phyloP scores from a whole-genome alignment of 2,888 invertebrate species.

The Xylocampa areola region DNA sequence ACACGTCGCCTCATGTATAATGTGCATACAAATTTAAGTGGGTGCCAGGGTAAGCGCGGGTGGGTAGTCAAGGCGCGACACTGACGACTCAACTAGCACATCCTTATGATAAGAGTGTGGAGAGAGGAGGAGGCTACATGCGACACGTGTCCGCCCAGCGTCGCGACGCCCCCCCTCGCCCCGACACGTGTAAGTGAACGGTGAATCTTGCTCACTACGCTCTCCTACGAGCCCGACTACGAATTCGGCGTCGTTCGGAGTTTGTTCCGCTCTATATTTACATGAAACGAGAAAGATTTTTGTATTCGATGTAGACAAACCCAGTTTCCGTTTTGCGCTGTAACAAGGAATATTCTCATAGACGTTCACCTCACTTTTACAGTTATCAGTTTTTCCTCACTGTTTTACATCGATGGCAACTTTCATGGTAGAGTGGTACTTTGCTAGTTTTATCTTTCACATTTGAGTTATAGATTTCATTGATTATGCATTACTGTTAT shows the following conservation, averaged over 20 bases:
- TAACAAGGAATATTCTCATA: slow-evolving; percentile 62
- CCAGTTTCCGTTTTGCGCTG: slow-evolving; percentile 65
- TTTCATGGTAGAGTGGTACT: slow-evolving; percentile 29
- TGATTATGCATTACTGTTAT: slow-evolving; percentile 27
- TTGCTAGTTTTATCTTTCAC: slow-evolving; percentile 17
- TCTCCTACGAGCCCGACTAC: slow-evolving; percentile 69
- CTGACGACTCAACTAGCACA: slow-evolving; percentile 72
- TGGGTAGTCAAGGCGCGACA: slow-evolving; percentile 62
- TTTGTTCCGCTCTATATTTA: slow-evolving; percentile 83
- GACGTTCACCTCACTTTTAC: slow-evolving; percentile 38
- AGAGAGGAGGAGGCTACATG: slow-evolving; percentile 71
- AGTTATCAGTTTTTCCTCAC: slow-evolving; percentile 41
- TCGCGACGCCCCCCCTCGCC: slow-evolving; percentile 68
- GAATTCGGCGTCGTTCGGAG: slow-evolving; percentile 78
- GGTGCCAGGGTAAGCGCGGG: slow-evolving; percentile 62
- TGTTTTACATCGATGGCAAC: slow-evolving; percentile 47
- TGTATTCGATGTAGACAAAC: slow-evolving; percentile 75
- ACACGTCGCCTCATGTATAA: slow-evolving; percentile 85
- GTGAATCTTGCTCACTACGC: slow-evolving; percentile 74
- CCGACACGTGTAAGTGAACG: slow-evolving; percentile 81
- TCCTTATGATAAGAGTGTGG: slow-evolving; percentile 74
- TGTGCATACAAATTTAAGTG: slow-evolving; percentile 85
- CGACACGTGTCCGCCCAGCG: slow-evolving; percentile 82
- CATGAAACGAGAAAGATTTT: slow-evolving; percentile 79
- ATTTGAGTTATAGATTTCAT: slow-evolving; percentile 7